phyloP scores from a whole-genome alignment of 2,113 vertebrate species.

The Dromiciops gliroides region DNA sequence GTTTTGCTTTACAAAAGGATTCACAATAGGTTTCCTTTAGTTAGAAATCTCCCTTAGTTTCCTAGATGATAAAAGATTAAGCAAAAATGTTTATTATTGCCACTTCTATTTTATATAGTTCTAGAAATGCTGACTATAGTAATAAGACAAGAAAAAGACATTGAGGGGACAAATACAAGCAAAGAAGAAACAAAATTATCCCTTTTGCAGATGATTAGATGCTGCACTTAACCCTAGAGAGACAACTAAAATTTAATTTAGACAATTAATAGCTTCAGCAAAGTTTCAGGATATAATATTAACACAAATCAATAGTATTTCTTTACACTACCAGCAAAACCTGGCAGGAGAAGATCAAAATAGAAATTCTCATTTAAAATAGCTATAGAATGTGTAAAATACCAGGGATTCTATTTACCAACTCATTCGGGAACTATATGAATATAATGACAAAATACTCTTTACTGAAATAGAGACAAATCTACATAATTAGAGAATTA shows the following conservation, averaged over 20 bases:
- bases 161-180: not conserved
- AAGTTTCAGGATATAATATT: not conserved
- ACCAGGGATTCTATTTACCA: not conserved
- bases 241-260: not conserved
- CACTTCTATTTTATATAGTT: not conserved
- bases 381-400: not conserved
- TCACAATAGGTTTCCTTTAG: conserved; percentile 38
- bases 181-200: not conserved
- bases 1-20: conserved; percentile 18
- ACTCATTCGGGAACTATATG: not conserved
- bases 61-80: not conserved
- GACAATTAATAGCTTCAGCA: not conserved
- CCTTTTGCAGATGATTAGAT: too few species aligned
- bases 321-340: not conserved
- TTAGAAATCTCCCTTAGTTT: conserved; percentile 31
- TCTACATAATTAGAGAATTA: not conserved
- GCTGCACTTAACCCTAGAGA: not conserved
- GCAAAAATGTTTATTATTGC: not conserved
- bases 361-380: not conserved
- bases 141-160: not conserved
- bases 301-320: not conserved
- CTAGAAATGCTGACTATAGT: not conserved
- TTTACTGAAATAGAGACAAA: not conserved
- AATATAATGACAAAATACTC: not conserved
- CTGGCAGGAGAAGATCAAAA: not conserved